These are phyloP conservation scores for Notolepis coatsorum DNA, from an alignment of 2,797 vertebrate species.

Conservation along the genomic window DNA sequence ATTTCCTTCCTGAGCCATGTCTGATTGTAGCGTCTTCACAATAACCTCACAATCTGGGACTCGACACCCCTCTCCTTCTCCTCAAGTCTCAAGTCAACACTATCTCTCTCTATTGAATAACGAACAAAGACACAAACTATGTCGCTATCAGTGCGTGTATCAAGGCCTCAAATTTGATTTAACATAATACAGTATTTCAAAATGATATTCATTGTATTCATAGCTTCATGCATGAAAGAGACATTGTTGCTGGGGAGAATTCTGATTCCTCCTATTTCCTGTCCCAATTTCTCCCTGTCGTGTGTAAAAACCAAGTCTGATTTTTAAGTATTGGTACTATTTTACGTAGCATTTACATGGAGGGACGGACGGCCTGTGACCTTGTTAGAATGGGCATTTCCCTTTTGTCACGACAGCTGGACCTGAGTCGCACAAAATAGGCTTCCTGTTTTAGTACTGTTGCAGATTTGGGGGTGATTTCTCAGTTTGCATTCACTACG, in stretches of 20 bases:
- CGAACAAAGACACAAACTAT: constrained; percentile 4
- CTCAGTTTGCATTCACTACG: constrained; percentile 49
- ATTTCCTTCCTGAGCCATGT: background rate
- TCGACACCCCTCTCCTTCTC: too few relatives aligned
- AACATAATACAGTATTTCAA: too few relatives aligned
- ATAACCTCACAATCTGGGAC: background rate
- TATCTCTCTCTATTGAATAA: background rate
- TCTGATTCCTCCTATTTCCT: too few relatives aligned
- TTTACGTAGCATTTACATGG: constrained; percentile 6
- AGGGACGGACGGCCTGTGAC: constrained; percentile 41
- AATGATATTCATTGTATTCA: too few relatives aligned
- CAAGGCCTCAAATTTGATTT: constrained; percentile 9
- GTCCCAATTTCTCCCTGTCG: too few relatives aligned
- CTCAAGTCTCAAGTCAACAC: background rate
- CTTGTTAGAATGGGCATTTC: constrained; percentile 64
- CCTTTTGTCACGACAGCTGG: constrained; percentile 68
- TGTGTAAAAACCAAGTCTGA: too few relatives aligned
- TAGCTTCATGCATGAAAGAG: too few relatives aligned
- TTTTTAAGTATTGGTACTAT: too few relatives aligned
- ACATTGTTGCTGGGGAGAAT: too few relatives aligned
- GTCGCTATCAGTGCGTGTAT: background rate
- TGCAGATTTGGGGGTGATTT: constrained; percentile 21
- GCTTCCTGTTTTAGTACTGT: constrained; percentile 75
- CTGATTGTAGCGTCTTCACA: background rate
- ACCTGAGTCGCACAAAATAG: constrained; percentile 56